Conservation (phyloP, 2,797 vertebrate species). For the Takifugu rubripes region DNA sequence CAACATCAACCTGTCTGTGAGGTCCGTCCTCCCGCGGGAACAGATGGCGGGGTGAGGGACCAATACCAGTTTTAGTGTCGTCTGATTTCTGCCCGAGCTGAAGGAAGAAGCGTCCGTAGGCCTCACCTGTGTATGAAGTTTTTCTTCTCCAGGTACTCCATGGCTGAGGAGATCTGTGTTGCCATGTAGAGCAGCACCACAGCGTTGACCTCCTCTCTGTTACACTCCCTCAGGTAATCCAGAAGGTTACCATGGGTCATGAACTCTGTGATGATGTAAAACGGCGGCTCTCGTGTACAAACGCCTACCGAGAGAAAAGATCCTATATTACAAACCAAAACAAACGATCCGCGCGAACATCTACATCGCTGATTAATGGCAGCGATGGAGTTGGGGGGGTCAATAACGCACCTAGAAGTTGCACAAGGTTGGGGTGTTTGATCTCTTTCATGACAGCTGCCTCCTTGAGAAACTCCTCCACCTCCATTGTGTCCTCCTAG, state of each 20-base stretch:
- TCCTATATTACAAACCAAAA: not conserved
- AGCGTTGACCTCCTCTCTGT: slow-evolving; percentile 92
- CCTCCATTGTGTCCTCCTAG: slow-evolving; percentile 99
- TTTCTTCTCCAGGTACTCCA: slow-evolving; percentile 99
- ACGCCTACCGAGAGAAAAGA: slow-evolving; percentile 77
- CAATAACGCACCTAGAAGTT: slow-evolving; percentile 85
- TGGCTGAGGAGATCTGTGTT: slow-evolving; percentile 98
- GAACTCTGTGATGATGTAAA: slow-evolving; percentile 99
- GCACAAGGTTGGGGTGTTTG: slow-evolving; percentile 97
- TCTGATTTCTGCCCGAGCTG: not conserved
- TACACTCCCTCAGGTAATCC: slow-evolving; percentile 95
- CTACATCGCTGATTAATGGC: not conserved
- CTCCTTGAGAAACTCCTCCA: slow-evolving; percentile 98
- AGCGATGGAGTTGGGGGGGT: not conserved
- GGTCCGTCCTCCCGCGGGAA: not conserved
- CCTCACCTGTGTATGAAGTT: slow-evolving; percentile 97
- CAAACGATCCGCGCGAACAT: no score
- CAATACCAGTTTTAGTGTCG: not conserved
- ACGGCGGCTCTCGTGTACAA: slow-evolving; percentile 94
- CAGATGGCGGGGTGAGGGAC: not conserved
- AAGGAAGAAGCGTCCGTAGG: not conserved
- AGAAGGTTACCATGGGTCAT: slow-evolving; percentile 97
- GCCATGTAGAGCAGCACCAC: slow-evolving; percentile 99
- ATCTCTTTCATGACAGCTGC: slow-evolving; percentile 98
- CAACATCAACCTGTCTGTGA: slow-evolving; percentile 29